Base-by-base conservation (phyloP, 1,140 invertebrate species). In the Bilobella aurantiaca region DNA sequence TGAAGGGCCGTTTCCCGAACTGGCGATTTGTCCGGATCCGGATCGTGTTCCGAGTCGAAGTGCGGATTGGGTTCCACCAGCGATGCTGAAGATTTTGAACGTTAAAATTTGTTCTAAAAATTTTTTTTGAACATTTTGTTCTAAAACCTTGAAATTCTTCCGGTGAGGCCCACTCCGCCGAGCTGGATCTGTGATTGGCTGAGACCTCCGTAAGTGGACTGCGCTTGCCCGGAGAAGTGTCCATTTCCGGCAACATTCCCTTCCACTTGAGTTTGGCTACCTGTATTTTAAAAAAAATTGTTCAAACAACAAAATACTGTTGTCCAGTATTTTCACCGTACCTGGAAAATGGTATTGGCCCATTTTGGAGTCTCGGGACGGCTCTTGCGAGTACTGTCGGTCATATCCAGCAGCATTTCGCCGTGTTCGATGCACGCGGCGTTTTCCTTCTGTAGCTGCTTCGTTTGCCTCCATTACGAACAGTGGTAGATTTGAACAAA, bases 171-270 rank as follows among this genome's bases (percentile, higher is more conserved):
- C n/a, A 29, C 29, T 2, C 66, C 66, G 3, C 62, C 57, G 1
- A 68, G 29, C 32, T 68, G 66, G 42, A 68, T 47, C 31, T 68
- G 66, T 34, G 66, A 64, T 57, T 68, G 66, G 32, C 66, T 68
- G 5, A 57, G 30, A 3, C 66, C 66, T n/a, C 62, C 42, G 29
- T 64, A 34, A 1, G 42, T 34, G 29, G 63, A 63, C 32, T 68
- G 66, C 16, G 66, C 62, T 64, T 68, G 66, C 16, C 62, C 66
- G 0, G 62, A 64, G 30, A 68, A 68, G 25, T 49, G 60, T 28
- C 66, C 66, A 47, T 59, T 29, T 25, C 67, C 67, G 28, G 46
- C 28, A 5, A 65, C 63, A n/a, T 28, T 34, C 30, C 67, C 63
- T 31, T 62, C 58, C 3, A 65, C 57, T 30, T 69, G 63, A 21